Evolutionary conservation across 35 echinoderm and acorn worm genomes (phyloP), one percentile per base, ranked within the genome.

Genomic region (Chiridota heheva): DNA sequence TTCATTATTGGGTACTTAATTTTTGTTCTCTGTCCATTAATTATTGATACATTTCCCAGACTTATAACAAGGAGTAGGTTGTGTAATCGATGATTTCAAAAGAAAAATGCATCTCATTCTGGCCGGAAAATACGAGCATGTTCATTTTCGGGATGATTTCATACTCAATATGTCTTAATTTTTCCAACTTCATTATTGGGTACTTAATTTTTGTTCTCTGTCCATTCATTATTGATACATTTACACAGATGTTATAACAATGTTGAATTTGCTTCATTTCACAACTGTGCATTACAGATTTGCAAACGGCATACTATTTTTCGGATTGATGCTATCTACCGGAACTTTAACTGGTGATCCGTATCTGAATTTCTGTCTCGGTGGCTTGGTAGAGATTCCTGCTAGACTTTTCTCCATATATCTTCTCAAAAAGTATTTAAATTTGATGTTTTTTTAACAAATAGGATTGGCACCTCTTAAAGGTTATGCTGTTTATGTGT

Each of bases 361-460:
- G 0, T 78, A 78, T 39, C 75, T 78, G 15, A 78, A 78, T 25
- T 78, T 78, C 22, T 78, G 58, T 58, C 62, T 59, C 53, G 62
- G 75, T 61, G 75, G 51, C 4, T 38, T 78, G 5, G 75, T 78
- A 1, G 75, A 78, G 62, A 37, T 78, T 5, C 75, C 75, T 1
- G 75, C 75, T 28, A 78, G 58, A 57, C 2, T 78, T 1, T 5
- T 78, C 16, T 61, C n/a, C 75, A 40, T 58, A 49, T 20, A 20
- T 62, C 26, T 44, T n/a, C 28, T 72, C 7, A 72, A 72, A 44
- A 72, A 30, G 69, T 0, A 60, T 22, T n/a, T n/a, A n/a, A n/a
- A n/a, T n/a, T n/a, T n/a, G n/a, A n/a, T n/a, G n/a, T n/a, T n/a
- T n/a, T n/a, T n/a, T n/a, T n/a, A n/a, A n/a, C n/a, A n/a, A n/a